Base-by-base conservation (phyloP, 2,888 invertebrate genomes). In the Epinotia ramella region DNA sequence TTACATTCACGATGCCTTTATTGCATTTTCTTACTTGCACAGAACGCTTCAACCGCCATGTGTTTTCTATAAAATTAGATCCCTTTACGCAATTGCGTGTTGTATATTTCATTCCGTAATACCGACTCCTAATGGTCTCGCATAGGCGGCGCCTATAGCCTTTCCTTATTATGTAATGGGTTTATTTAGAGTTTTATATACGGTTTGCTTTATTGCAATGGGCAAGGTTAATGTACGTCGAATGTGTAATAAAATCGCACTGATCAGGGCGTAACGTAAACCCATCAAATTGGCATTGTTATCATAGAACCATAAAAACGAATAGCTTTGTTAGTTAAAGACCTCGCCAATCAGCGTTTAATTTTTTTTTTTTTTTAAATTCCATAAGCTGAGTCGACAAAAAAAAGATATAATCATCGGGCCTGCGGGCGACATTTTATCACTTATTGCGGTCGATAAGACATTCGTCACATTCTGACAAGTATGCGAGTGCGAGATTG, bases 1-100 rank as follows among this genome's bases (percentile, higher is more conserved):
- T 67, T 75, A 77, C 71, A 77, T 73, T 64, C 69, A 74, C 68
- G 46, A 69, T 56, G 71, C 20, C 59, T 65, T 65, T 75, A 65
- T 68, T 59, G 53, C 56, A 28, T 69, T 28, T 44, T 46, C 20
- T 69, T 53, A 57, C 33, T 33, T 40, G 59, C n/a, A 59, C n/a
- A 44, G 28, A 59, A 46, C 57, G 24, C 3, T 20, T 18, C 12
- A 49, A 60, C 24, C 59, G 67, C 67, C 46, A 18, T 57, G 46
- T 59, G 44, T 68, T 24, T 67, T 40, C 12, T 40, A 57, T 67
- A 57, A 66, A 66, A 53, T 67, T 24, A 20, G 3, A 13, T 6
- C 46, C 12, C 13, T 46, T 46, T 46, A 9, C 53, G 20, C 1
- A 66, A 49, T 53, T 11, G 0, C 4, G 11, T 46, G 44, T 40